These are phyloP conservation scores for Amphipoea lucens DNA, from an alignment of 2,888 invertebrate genomes.

Conservation along the genomic window DNA sequence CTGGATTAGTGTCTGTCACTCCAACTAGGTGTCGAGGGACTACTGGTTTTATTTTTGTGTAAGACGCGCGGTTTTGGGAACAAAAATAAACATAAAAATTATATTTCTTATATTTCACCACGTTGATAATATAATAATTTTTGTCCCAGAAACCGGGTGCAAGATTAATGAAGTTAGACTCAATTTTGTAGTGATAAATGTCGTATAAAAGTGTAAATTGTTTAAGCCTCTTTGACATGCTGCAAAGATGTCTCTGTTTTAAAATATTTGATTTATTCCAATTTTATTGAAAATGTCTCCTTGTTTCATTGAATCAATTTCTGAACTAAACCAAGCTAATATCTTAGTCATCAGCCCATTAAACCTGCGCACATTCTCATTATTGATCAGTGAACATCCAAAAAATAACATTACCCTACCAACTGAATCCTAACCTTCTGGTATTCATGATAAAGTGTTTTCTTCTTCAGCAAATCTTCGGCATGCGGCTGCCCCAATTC, in stretches of 20 bases:
- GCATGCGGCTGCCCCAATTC: slow-evolving; percentile 71
- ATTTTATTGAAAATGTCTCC: not conserved
- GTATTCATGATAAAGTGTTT: slow-evolving; percentile 16
- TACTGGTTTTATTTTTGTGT: not conserved
- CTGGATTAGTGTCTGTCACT: slow-evolving; percentile 36
- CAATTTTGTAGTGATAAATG: not conserved
- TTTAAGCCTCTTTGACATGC: not conserved
- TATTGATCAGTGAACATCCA: slow-evolving; percentile 41
- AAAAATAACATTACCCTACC: slow-evolving; percentile 2
- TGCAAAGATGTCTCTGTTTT: not conserved
- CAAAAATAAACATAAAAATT: not conserved
- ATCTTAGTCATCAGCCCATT: slow-evolving; percentile 1
- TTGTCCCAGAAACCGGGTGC: not conserved
- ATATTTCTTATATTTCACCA: not conserved
- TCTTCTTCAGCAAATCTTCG: slow-evolving; percentile 59
- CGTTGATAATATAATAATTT: not conserved
- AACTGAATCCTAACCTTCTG: slow-evolving; percentile 16
- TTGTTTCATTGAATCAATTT: not conserved
- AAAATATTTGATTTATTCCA: not conserved
- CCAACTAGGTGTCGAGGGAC: slow-evolving; percentile 15
- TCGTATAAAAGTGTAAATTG: not conserved
- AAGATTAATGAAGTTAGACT: not conserved
- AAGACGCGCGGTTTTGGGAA: not conserved
- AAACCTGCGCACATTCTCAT: slow-evolving; percentile 30
- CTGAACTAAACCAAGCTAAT: not conserved